These are phyloP conservation scores for Brachionus manjavacas DNA, from an alignment of 1,140 invertebrate species.

Conservation along the genomic window DNA sequence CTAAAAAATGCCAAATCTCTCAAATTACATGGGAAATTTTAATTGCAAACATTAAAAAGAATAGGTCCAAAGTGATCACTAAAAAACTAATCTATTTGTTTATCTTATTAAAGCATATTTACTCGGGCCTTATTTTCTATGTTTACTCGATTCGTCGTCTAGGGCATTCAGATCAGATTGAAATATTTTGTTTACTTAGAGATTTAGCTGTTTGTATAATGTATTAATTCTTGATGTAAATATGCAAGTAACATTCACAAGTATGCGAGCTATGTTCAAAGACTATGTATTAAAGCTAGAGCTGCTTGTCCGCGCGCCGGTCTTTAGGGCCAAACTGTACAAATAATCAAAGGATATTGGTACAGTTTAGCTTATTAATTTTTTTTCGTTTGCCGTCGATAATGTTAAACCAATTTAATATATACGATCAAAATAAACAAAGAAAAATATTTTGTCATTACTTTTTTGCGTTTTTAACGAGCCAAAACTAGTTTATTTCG, in stretches of 20 bases:
- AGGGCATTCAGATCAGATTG: background rate
- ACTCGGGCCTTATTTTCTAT: background rate
- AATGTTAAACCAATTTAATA: constrained; percentile 35
- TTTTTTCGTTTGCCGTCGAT: background rate
- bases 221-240: constrained; percentile 37
- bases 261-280: constrained; percentile 9
- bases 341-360: background rate
- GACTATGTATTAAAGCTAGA: background rate
- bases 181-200: constrained; percentile 20
- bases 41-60: background rate
- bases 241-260: constrained; percentile 36
- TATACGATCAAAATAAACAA: background rate
- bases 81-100: constrained; percentile 30
- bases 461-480: constrained; percentile 5
- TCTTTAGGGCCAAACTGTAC: background rate
- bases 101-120: constrained; percentile 19
- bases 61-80: background rate
- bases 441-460: constrained; percentile 24
- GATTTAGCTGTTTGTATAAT: constrained; percentile 28
- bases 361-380: constrained; percentile 30
- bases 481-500: constrained; percentile 8
- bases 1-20: background rate
- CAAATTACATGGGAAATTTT: constrained; percentile 23
- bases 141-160: background rate
- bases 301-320: background rate